Base-by-base conservation (phyloP, 2,113 vertebrate genomes). In the Deroptyus accipitrinus region DNA sequence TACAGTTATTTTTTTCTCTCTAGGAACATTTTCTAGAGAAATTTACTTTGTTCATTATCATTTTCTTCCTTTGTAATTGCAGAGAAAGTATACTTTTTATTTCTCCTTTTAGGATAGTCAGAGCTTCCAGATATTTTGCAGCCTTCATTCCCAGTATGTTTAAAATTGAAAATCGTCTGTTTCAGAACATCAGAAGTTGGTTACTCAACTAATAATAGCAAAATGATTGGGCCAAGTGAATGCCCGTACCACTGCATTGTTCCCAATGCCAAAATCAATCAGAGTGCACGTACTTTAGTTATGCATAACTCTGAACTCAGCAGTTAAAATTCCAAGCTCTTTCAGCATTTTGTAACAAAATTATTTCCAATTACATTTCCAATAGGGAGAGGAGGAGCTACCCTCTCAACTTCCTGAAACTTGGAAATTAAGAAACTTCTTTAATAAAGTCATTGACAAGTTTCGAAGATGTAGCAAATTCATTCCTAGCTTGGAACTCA, bases 1-100 rank as follows among this genome's bases (percentile, higher is more conserved):
- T 83, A 7, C 22, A 23, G 16, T 25, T 83, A 6, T 31, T 63
- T 91, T 91, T 80, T 87, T 35, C n/a, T 64, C 23, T 35, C 27
- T 55, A 54, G 48, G 33, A 75, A 6, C 24, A 3, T 78, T 35
- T 75, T 55, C 18, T 72, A 42, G 18, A 33, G 57, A 28, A 73
- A 57, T 20, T 31, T 24, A 18, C 18, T 49, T 62, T 6, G 16
- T 63, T 91, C 8, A 4, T 39, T 31, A 4, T 11, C 0, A 1
- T 23, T 86, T 66, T 81, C 73, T 25, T 20, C n/a, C 5, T 67
- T 49, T 4, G 3, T 57, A 84, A 30, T 27, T 74, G 4, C 0
- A 1, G 55, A 59, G 28, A 13, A 44, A 81, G 23, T 10, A 14
- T 10, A n/a, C 10, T 7, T 13, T 39, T n/a, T 31, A 17, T 6